These are phyloP conservation scores for Cheilosia urbana DNA, from an alignment of 2,888 invertebrate species.

Conservation along the genomic window DNA sequence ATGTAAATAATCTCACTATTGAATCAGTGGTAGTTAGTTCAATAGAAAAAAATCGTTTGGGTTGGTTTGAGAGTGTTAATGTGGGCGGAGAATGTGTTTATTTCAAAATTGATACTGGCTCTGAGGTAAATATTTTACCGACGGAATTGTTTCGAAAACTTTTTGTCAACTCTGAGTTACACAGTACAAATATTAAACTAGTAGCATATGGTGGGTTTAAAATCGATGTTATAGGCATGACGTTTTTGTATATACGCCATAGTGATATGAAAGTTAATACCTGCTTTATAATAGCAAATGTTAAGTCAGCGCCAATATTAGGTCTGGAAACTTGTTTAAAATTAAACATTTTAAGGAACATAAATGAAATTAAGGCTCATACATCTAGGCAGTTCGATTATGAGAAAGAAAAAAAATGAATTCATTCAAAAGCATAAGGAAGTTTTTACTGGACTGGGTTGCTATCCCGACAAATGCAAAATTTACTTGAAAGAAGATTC, in stretches of 20 bases:
- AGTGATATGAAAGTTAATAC: too few relatives aligned
- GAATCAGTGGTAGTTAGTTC: slow-evolving; percentile 19
- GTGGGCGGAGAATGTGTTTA: slow-evolving; percentile 8
- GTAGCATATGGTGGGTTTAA: slow-evolving; percentile 20
- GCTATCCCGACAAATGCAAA: slow-evolving; percentile 19
- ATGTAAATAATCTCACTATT: slow-evolving; percentile 22
- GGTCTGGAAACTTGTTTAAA: slow-evolving; percentile 23
- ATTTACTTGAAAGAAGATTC: slow-evolving; percentile 25
- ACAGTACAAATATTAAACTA: slow-evolving; percentile 1
- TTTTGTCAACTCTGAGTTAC: slow-evolving; percentile 5
- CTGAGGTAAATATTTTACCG: slow-evolving; percentile 18
- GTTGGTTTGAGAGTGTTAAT: slow-evolving; percentile 21
- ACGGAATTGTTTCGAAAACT: slow-evolving; percentile 8
- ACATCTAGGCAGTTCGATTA: slow-evolving; percentile 3
- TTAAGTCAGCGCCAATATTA: slow-evolving; percentile 15
- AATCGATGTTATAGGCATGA: slow-evolving; percentile 9
- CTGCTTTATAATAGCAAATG: background rate
- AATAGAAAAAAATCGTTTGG: slow-evolving; percentile 5
- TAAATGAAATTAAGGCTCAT: background rate
- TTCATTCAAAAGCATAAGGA: slow-evolving; percentile 9
- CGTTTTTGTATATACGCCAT: background rate
- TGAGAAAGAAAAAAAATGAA: slow-evolving; percentile 10
- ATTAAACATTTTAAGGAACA: background rate
- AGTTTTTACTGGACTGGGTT: slow-evolving; percentile 27
- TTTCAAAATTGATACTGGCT: slow-evolving; percentile 20